Base-by-base conservation (phyloP, 1,140 invertebrate species). In the Euwallacea similis region DNA sequence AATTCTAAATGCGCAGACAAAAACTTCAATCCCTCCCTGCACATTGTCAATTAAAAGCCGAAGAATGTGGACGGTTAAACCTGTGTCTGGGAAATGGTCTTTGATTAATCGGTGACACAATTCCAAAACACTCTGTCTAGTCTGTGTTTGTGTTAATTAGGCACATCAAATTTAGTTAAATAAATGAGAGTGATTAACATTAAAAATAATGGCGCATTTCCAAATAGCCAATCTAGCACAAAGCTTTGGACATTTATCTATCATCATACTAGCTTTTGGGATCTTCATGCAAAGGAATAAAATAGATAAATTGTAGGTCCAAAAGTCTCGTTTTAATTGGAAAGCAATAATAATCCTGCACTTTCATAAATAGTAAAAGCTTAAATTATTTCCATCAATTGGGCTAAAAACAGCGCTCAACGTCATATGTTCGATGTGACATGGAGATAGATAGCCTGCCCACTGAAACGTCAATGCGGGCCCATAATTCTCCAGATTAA, bases 401-500 rank as follows among this genome's bases (percentile, higher is more conserved):
- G 8, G 8, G 54, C n/a, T 56, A 15, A 56, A 56, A 56, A 56
- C 46, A 50, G 13, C 46, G 46, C 46, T 11, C 46, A 50, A 11
- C 54, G 54, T 56, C 54, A 56, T 56, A 21, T 16, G 54, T 11
- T 56, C 16, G 16, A 15, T 56, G 54, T 56, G 54, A 56, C 54
- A 56, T 63, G 43, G 63, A 67, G 65, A 67, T 56, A 67, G 65
- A 59, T 56, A 44, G 65, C 15, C 15, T 65, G 65, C 65, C 55
- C 9, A 65, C 63, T 15, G 16, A 58, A 56, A 67, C 44, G 65
- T 67, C 63, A 65, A 9, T 65, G 63, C 7, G 46, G 63, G 63
- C 16, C 54, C 54, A 67, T 67, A 67, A 67, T 67, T 67, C 53
- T 67, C 53, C 65, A 42, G 65, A 67, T 67, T 67, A 67, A 67